Conservation (phyloP, 23 tunicate genomes). For the Trididemnum clinides region DNA sequence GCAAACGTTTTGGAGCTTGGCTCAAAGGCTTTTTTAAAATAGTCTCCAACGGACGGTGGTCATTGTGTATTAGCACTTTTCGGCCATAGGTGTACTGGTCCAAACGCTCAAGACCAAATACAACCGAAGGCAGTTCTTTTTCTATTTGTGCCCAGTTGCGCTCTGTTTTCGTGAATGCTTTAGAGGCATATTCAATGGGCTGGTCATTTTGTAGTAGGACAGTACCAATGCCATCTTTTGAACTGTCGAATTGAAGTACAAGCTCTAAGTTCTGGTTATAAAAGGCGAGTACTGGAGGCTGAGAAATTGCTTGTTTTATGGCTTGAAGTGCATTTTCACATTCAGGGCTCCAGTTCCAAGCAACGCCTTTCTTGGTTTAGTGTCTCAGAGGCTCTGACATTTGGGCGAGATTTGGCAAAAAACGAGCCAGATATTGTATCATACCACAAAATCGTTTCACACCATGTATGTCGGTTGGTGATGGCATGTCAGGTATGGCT, state of each 20-base stretch:
- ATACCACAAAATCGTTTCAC: neutral
- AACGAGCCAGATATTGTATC: conserved; percentile 20
- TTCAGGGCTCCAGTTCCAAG: conserved; percentile 16
- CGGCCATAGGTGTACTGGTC: conserved; percentile 51
- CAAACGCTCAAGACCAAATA: conserved; percentile 29
- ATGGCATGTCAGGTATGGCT: neutral
- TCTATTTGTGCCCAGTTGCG: conserved; percentile 44
- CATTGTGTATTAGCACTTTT: conserved; percentile 22
- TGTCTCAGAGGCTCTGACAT: conserved; percentile 4
- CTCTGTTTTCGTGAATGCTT: neutral
- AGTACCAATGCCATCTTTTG: conserved; percentile 21
- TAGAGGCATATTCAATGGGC: conserved; percentile 35
- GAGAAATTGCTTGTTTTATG: neutral
- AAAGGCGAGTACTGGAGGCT: neutral
- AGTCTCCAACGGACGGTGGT: conserved; percentile 30
- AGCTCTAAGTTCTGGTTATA: neutral
- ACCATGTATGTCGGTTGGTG: neutral
- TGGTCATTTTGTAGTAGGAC: conserved; percentile 20
- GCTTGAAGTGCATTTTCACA: neutral
- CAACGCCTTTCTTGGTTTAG: neutral
- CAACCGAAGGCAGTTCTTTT: conserved; percentile 22
- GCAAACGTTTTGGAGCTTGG: conserved; percentile 37
- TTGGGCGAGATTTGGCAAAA: conserved; percentile 19
- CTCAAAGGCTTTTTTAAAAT: conserved; percentile 32
- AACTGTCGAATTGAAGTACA: conserved; percentile 10